phyloP scores from a whole-genome alignment of 2,113 vertebrate genomes.

The Phocoena sinus region DNA sequence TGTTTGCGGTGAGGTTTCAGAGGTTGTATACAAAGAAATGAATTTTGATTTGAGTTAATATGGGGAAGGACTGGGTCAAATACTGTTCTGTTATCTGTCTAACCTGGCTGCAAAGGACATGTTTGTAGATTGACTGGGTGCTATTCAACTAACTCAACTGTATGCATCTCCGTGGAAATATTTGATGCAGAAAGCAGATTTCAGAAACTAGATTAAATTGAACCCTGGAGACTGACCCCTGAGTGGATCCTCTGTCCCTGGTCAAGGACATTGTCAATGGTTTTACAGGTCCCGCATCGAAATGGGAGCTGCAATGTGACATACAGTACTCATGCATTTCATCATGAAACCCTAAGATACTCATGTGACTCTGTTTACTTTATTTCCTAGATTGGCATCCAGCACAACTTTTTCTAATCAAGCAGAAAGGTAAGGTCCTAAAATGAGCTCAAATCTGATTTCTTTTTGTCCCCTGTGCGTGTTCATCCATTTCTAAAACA shows the following conservation, averaged over 20 bases:
- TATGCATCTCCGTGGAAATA: background rate
- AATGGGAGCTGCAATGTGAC: background rate
- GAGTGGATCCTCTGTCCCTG: background rate
- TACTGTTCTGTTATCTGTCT: background rate
- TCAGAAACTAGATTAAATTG: background rate
- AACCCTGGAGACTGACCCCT: background rate
- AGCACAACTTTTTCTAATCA: constrained; percentile 96
- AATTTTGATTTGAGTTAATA: background rate
- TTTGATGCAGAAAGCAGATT: background rate
- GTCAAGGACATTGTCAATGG: background rate
- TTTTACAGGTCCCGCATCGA: background rate
- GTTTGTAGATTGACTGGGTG: background rate
- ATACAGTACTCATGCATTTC: background rate
- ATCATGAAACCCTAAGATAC: background rate
- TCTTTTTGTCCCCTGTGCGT: background rate
- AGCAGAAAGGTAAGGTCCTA: constrained; percentile 92
- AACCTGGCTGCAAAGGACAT: no score
- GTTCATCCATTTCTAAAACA: background rate
- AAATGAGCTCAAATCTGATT: background rate
- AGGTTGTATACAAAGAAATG: background rate
- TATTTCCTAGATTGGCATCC: constrained; percentile 90
- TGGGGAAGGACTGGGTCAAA: background rate
- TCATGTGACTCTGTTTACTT: constrained; percentile 46
- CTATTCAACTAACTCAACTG: background rate
- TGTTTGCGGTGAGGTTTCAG: background rate